These are phyloP conservation scores for Sisyra terminalis DNA, from an alignment of 2,888 invertebrate genomes.

Conservation along the genomic window DNA sequence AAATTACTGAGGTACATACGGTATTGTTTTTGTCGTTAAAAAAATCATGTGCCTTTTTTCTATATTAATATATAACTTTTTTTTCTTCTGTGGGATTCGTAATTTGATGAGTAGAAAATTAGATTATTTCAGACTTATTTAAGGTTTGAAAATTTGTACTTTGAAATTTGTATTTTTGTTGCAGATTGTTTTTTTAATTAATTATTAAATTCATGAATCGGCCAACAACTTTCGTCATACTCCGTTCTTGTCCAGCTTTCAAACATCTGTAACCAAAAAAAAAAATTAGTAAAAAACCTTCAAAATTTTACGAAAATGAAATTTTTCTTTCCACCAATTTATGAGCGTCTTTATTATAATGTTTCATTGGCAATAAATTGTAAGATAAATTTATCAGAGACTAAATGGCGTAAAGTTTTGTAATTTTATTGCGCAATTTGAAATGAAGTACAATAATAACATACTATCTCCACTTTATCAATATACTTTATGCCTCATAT, in stretches of 20 bases:
- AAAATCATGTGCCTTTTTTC: conserved; percentile 5
- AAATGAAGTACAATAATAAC: no score
- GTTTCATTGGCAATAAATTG: no score
- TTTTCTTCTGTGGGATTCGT: conserved; percentile 3
- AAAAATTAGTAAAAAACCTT: no score
- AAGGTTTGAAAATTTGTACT: conserved; percentile 9
- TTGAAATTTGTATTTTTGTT: conserved; percentile 8
- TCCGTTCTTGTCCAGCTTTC: neutral
- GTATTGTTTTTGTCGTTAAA: conserved; percentile 2
- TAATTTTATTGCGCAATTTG: no score
- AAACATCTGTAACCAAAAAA: conserved; percentile 2
- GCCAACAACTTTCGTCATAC: neutral
- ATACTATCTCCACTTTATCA: no score
- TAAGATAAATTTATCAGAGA: no score
- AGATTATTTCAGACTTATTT: conserved; percentile 9
- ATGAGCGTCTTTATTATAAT: no score
- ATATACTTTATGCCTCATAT: no score
- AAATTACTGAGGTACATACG: conserved; percentile 4
- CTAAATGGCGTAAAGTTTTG: no score
- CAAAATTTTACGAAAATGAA: no score
- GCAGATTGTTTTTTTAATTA: neutral
- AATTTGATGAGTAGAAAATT: conserved; percentile 10
- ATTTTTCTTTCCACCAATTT: no score
- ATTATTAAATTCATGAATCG: neutral
- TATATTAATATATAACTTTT: conserved; percentile 2